Evolutionary conservation across 2,888 invertebrate species (phyloP), one percentile per base, ranked within the genome.

Genomic region (Lasioglossum oenotherae): DNA sequence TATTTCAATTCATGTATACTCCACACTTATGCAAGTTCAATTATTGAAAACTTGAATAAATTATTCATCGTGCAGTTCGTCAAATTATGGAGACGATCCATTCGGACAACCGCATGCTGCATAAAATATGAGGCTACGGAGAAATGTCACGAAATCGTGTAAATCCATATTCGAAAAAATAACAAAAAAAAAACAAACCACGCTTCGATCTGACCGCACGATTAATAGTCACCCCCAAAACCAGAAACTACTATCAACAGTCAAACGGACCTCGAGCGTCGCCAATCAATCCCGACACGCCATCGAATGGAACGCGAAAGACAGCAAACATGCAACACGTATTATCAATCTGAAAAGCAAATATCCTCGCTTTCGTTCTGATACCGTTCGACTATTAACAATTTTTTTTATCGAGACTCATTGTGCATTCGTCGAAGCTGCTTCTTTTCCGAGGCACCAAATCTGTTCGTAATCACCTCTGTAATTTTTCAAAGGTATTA

Each of bases 171-270:
- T 49, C 67, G 27, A 35, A 46, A 49, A 77, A 77, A 23, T 19
- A n/a, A 27, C 31, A n/a, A 35, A 46, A n/a, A 35, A 46, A n/a
- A 46, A 53, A 38, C 46, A 44, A 77, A 38, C 16, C 31, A 53
- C 35, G 49, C 8, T 31, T 49, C 49, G 31, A n/a, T 64, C 44
- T 27, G 14, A 64, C 64, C 76, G 69, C 69, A 38, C 67, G 38
- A 46, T 80, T 76, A 80, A 80, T 75, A 75, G 67, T 53, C 44
- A 53, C n/a, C 41, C 71, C 71, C 23, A 8, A 76, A 80, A 80
- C 41, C 71, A 46, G 31, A 31, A 41, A 57, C 57, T 19, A 41
- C 6, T 67, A 67, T 64, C 69, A 77, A 49, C 77, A 49, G 35
- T 49, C 46, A 53, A 69, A 77, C 77, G 60, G 64, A 44, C 44